Evolutionary conservation across 2,888 invertebrate species (phyloP), one percentile per base, ranked within the genome.

Genomic region (Unio pictorum): DNA sequence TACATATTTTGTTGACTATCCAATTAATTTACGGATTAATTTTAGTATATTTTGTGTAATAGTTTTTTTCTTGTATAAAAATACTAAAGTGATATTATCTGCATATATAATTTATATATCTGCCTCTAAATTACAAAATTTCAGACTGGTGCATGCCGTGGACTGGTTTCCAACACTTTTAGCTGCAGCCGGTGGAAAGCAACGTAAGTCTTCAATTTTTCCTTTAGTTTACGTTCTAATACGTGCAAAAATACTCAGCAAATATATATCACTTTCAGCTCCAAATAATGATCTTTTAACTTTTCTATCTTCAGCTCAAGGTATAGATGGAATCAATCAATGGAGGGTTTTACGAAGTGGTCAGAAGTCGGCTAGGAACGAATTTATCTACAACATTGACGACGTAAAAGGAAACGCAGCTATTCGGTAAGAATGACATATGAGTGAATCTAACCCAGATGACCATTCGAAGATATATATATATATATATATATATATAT

Each of bases 111-210:
- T 61, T 8, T 55, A 8, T 28, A 5, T 55, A 55, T 66, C 30
- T 45, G 15, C 15, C 0, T 45, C 45, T 45, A 11, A 45, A 3
- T 45, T 64, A 11, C 11, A 7, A 7, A 23, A 23, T 68, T 76
- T 28, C 63, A 82, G 91, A 65, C 74, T 91, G 77, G 84, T 91
- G 55, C 91, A 91, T 73, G 89, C 90, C 4, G 89, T 90, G 8
- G 91, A 91, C 75, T 91, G 91, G 90, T 88, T 87, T 65, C 88
- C 91, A 8, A 91, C 91, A 2, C 74, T 91, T 23, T 67, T 91
- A 8, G 81, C 84, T 20, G 84, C 89, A 6, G 90, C 90, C 23
- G 90, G 90, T 7, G 82, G 84, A 54, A 68, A 68, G 62, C 72
- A 74, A 54, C 75, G 75, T 75, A 74, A 68, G 72, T 68, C 17